Evolutionary conservation across 1,140 invertebrate species (phyloP).

Genomic region (Thaumetopoea pityocampa): DNA sequence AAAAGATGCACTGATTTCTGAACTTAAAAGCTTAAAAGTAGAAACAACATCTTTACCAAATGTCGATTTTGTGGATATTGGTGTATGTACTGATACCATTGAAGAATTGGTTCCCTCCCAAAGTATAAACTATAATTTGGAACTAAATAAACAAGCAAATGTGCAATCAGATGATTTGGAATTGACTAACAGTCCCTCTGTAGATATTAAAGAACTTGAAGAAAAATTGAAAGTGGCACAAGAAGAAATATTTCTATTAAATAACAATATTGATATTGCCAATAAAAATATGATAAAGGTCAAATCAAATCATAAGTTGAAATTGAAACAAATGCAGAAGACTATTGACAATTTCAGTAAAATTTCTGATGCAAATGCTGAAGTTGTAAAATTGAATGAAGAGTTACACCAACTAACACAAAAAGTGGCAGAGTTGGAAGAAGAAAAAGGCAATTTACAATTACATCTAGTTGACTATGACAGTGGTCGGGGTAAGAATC

Average conservation of each 20-base stretch:
- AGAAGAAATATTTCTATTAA: slow-evolving; percentile 77
- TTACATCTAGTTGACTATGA: slow-evolving; percentile 89
- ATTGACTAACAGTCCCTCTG: slow-evolving; percentile 11
- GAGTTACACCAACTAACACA: slow-evolving; percentile 82
- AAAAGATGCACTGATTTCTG: slow-evolving; percentile 49
- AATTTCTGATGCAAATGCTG: slow-evolving; percentile 81
- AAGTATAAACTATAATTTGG: no score
- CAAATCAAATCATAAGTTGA: slow-evolving; percentile 86
- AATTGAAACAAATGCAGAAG: slow-evolving; percentile 89
- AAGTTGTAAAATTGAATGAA: slow-evolving; percentile 79
- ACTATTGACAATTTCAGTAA: slow-evolving; percentile 87
- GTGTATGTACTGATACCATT: slow-evolving; percentile 26
- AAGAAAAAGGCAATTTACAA: slow-evolving; percentile 93
- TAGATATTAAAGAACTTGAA: slow-evolving; percentile 33
- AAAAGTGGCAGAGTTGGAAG: slow-evolving; percentile 88
- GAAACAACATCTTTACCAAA: slow-evolving; percentile 33
- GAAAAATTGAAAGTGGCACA: slow-evolving; percentile 55
- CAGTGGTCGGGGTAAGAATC: slow-evolving; percentile 82
- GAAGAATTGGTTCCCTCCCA: slow-evolving; percentile 23
- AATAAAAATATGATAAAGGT: slow-evolving; percentile 91
- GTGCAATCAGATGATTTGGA: slow-evolving; percentile 14
- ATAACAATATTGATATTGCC: slow-evolving; percentile 82
- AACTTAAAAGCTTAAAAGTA: slow-evolving; percentile 32
- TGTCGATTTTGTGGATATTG: slow-evolving; percentile 33
- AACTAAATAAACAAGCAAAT: slow-evolving; percentile 3